Base-by-base conservation (phyloP, 1,140 invertebrate genomes). In the Neuroterus valhalla region DNA sequence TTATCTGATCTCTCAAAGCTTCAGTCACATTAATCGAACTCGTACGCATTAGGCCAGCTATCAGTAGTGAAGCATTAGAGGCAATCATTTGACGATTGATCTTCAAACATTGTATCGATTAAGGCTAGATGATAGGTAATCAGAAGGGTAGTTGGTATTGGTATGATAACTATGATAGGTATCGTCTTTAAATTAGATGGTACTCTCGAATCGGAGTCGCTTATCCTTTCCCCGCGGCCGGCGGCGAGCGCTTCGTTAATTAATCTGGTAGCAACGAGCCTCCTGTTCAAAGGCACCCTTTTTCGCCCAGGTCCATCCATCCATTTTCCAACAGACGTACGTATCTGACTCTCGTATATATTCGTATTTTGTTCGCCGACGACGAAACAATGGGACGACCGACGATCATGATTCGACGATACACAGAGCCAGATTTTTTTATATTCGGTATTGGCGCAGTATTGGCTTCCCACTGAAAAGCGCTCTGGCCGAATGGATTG, bases 181-280 rank as follows among this genome's bases (percentile, higher is more conserved):
- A 74, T 80, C 74, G 48, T 71, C 75, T 70, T 76, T 80, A 78
- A 62, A 62, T 62, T 15, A 62, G 26, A 66, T 62, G 78, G 76
- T 78, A 81, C 78, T 78, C 78, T 82, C 78, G 78, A 80, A 82
- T 81, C 78, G 75, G 78, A 80, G 81, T 83, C 81, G 85, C 81
- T 85, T 79, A 86, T 87, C 82, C 84, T 86, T 78, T 78, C 78
- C 79, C 75, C 75, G 82, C 75, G 76, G 82, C 81, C 83, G 81
- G 80, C 82, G 81, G 85, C 84, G 82, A 86, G 84, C 80, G 85
- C 86, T 88, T 85, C 86, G 86, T 88, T 88, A 88, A 88, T 88
- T 88, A 88, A 88, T 88, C 86, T 86, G 84, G 84, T 85, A 86
- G 85, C 78, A 83, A 82, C 82, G 80, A 81, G 82, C 80, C 83